Percentiles rank a stretch among this genome's conserved stretches.
phyloP scores from a whole-genome alignment of 2,797 vertebrate species.

The Poecilia picta region DNA sequence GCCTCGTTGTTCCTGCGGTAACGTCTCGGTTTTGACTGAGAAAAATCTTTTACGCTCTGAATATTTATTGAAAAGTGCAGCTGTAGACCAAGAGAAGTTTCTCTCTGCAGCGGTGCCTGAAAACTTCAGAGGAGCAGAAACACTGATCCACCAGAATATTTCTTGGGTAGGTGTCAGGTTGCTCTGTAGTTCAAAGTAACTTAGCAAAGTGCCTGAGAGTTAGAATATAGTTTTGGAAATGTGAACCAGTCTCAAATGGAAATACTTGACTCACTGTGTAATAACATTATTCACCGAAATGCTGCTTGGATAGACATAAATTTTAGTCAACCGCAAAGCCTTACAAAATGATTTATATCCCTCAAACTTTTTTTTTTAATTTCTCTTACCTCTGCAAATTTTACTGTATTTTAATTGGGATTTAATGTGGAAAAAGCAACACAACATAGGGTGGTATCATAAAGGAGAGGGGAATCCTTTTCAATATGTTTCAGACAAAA shows the following conservation, averaged over 20 bases:
- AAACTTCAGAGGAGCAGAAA: slow-evolving; percentile 24
- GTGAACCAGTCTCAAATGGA: slow-evolving; percentile 4
- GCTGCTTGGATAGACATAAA: slow-evolving; percentile 15
- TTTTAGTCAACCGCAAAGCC: not conserved
- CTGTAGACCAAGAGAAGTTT: slow-evolving; percentile 20
- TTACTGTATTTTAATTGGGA: not conserved
- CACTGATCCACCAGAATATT: slow-evolving; percentile 17
- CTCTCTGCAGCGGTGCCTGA: not conserved
- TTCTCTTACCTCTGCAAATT: not conserved
- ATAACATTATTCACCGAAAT: slow-evolving; percentile 7
- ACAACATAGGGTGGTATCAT: not conserved
- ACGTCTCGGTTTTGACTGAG: slow-evolving; percentile 22
- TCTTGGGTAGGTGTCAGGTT: slow-evolving; percentile 13
- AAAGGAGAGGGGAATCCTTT: not conserved
- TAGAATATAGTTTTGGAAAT: slow-evolving; percentile 1
- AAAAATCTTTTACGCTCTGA: slow-evolving; percentile 27
- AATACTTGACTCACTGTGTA: not conserved
- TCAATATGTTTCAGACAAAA: not conserved
- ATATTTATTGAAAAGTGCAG: slow-evolving; percentile 41
- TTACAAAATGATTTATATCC: not conserved
- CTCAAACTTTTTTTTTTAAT: not conserved
- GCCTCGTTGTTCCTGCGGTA: slow-evolving; percentile 16
- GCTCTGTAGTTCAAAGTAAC: slow-evolving; percentile 22
- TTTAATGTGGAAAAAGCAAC: not conserved
- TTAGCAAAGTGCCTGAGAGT: slow-evolving; percentile 13